phyloP scores from a whole-genome alignment of 2,113 vertebrate genomes.

The Collichthys lucidus region DNA sequence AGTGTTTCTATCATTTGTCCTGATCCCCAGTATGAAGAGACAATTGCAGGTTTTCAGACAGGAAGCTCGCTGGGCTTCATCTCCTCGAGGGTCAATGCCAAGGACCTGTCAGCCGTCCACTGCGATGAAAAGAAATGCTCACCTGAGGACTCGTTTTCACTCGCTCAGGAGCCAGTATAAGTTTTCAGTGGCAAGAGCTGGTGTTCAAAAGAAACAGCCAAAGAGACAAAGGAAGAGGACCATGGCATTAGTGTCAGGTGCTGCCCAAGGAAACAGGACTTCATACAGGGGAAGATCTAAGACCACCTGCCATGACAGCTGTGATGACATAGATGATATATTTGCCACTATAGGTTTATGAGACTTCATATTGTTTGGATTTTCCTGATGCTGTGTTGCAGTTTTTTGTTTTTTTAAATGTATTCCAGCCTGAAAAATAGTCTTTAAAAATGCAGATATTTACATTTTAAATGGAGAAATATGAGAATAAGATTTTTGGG shows the following conservation, averaged over 20 bases:
- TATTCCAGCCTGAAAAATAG: background rate
- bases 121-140: background rate
- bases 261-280: background rate
- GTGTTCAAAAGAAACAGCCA: background rate
- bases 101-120: constrained; percentile 11
- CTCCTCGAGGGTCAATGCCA: constrained; percentile 8
- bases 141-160: constrained; percentile 11
- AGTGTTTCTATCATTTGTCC: constrained; percentile 1
- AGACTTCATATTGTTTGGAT: constrained; percentile 10
- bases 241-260: background rate
- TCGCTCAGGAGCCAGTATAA: constrained; percentile 15
- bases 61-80: constrained; percentile 51
- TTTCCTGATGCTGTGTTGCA: too few relatives aligned
- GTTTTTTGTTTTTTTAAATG: background rate
- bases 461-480: background rate
- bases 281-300: background rate
- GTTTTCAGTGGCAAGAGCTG: background rate
- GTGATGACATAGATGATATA: constrained; percentile 84
- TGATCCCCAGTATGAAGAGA: constrained; percentile 69
- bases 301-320: background rate
- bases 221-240: background rate
- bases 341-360: constrained; percentile 80
- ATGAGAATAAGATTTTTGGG: background rate
- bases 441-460: too few relatives aligned
- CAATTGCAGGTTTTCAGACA: constrained; percentile 68